Evolutionary conservation across 2,888 invertebrate species (phyloP).

Genomic region (Volucella zonaria): DNA sequence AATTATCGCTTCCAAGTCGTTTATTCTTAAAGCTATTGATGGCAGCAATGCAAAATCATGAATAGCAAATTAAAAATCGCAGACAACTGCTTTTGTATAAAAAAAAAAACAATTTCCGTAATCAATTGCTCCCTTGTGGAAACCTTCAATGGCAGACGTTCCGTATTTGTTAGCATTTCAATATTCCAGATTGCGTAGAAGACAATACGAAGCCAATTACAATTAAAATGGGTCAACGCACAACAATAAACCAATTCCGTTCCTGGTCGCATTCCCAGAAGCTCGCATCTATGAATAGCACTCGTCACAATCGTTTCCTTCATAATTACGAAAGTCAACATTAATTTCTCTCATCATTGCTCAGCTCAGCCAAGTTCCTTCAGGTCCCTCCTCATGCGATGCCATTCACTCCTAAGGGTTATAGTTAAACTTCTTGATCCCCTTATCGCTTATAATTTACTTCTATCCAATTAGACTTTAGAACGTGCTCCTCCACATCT

Average conservation of each 20-base stretch:
- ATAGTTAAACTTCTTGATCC: constrained; percentile 67
- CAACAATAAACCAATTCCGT: constrained; percentile 19
- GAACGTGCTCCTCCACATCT: constrained; percentile 27
- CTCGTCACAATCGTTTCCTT: constrained; percentile 28
- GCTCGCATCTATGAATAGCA: neutral
- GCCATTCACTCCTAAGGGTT: constrained; percentile 30
- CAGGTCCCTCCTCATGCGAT: neutral
- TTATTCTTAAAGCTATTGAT: no score
- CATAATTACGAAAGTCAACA: constrained; percentile 25
- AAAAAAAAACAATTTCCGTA: no score
- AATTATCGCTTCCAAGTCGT: no score
- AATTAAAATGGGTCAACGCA: constrained; percentile 45
- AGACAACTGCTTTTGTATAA: no score
- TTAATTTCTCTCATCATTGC: constrained; percentile 7
- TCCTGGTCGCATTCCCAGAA: neutral
- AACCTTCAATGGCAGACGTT: no score
- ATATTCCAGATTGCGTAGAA: neutral
- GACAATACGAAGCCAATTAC: constrained; percentile 7
- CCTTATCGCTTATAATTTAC: constrained; percentile 61
- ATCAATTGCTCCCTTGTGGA: no score
- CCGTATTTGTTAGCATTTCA: neutral
- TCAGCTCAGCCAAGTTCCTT: no score
- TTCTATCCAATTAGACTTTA: constrained; percentile 57
- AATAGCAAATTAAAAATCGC: no score
- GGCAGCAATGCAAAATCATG: no score